phyloP scores from a whole-genome alignment of 1,140 invertebrate genomes.

The Apis florea region DNA sequence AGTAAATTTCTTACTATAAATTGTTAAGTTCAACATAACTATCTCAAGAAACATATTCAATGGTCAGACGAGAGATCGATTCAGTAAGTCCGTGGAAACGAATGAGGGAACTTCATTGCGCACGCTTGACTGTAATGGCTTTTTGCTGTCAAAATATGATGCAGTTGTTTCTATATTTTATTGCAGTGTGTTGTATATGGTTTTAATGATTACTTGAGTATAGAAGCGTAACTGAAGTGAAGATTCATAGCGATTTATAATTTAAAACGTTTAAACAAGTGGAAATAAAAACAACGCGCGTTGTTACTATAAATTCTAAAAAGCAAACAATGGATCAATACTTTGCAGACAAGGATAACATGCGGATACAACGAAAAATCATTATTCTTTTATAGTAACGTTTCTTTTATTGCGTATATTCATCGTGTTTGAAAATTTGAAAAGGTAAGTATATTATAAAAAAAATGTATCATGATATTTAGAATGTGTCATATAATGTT shows the following conservation, averaged over 20 bases:
- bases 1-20: background rate
- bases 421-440: background rate
- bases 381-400: slow-evolving; percentile 23
- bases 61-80: slow-evolving; percentile 56
- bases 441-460: background rate
- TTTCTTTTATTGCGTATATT: background rate
- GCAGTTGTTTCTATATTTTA: slow-evolving; percentile 24
- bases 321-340: slow-evolving; percentile 77
- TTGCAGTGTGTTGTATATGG: background rate
- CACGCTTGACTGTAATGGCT: slow-evolving; percentile 31
- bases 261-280: slow-evolving; percentile 53
- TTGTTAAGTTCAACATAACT: background rate
- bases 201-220: background rate
- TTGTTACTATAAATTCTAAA: slow-evolving; percentile 56
- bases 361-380: slow-evolving; percentile 59
- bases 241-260: background rate
- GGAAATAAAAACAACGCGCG: slow-evolving; percentile 34
- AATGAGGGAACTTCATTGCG: slow-evolving; percentile 31
- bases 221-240: background rate
- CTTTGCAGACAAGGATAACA: slow-evolving; percentile 57
- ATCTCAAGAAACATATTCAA: slow-evolving; percentile 1
- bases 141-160: slow-evolving; percentile 46
- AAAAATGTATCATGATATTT: background rate
- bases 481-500: slow-evolving; percentile 1
- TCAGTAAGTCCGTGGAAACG: slow-evolving; percentile 36